Conservation (phyloP, 1,140 invertebrate genomes). For the Atta texana region DNA sequence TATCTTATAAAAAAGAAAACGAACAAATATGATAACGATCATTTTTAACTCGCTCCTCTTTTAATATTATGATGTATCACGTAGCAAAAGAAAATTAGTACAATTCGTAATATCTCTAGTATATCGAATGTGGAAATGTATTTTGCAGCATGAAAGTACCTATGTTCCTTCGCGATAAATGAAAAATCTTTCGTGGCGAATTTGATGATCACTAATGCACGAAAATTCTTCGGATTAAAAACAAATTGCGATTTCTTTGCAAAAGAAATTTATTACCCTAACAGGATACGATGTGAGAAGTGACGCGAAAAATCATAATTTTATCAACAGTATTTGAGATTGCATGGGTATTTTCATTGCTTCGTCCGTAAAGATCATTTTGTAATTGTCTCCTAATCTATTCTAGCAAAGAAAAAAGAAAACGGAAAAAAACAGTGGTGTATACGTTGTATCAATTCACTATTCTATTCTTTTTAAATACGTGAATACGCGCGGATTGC, state of each 20-base stretch:
- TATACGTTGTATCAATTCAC: constrained; percentile 37
- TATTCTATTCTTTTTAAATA: constrained; percentile 47
- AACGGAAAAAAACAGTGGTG: constrained; percentile 47
- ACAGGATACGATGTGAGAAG: background rate
- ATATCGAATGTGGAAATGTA: constrained; percentile 30
- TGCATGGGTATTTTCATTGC: constrained; percentile 54
- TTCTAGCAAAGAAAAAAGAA: constrained; percentile 39
- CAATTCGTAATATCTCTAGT: constrained; percentile 44
- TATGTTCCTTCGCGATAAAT: constrained; percentile 35
- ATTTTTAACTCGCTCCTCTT: constrained; percentile 44
- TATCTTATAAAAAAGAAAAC: constrained; percentile 13
- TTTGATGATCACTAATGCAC: background rate
- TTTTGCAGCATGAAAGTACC: constrained; percentile 56
- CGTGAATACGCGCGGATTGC: constrained; percentile 35
- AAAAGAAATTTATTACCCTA: background rate
- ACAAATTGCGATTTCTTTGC: background rate
- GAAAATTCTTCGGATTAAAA: background rate
- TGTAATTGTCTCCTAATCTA: constrained; percentile 53
- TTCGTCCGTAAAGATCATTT: constrained; percentile 23
- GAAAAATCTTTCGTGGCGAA: background rate
- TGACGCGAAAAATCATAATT: constrained; percentile 4
- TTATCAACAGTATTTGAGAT: constrained; percentile 47
- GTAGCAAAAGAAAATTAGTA: constrained; percentile 32
- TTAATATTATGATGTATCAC: constrained; percentile 43
- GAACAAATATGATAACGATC: constrained; percentile 35